Conservation (phyloP, 2,797 vertebrate species). For the Philypnodon macrostomus region DNA sequence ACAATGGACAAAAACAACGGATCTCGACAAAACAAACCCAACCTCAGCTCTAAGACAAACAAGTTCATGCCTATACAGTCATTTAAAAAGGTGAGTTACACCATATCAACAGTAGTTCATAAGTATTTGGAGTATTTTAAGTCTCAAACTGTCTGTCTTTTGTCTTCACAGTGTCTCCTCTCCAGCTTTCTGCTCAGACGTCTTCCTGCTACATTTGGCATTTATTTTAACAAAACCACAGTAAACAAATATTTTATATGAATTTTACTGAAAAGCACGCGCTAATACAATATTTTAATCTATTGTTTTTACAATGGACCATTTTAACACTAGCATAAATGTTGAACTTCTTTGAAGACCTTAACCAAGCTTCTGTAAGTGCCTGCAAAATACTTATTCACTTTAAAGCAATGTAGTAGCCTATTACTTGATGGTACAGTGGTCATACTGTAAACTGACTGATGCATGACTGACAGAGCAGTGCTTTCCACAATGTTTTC, state of each 20-base stretch:
- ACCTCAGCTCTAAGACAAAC: slow-evolving; percentile 28
- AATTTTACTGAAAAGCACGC: slow-evolving; percentile 17
- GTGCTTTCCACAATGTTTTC: slow-evolving; percentile 39
- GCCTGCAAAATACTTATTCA: slow-evolving; percentile 59
- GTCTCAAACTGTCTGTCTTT: neutral
- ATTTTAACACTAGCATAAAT: slow-evolving; percentile 30
- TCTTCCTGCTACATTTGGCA: slow-evolving; percentile 37
- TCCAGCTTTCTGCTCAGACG: slow-evolving; percentile 28
- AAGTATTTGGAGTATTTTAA: too few species aligned
- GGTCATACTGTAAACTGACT: slow-evolving; percentile 39
- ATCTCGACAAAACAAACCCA: slow-evolving; percentile 22
- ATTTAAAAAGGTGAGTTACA: slow-evolving; percentile 34
- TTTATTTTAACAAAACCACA: slow-evolving; percentile 27
- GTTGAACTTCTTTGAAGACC: slow-evolving; percentile 45
- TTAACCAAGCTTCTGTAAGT: slow-evolving; percentile 60
- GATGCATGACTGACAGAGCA: slow-evolving; percentile 54
- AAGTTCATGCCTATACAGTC: slow-evolving; percentile 30
- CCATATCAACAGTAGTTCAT: too few species aligned
- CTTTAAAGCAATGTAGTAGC: slow-evolving; percentile 26
- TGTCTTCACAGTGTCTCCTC: slow-evolving; percentile 13
- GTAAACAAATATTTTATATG: slow-evolving; percentile 38
- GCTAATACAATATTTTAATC: slow-evolving; percentile 9
- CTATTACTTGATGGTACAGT: slow-evolving; percentile 28
- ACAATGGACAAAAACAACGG: slow-evolving; percentile 13
- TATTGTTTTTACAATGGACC: slow-evolving; percentile 29